Evolutionary conservation across 2,888 invertebrate genomes (phyloP), one percentile per base, ranked within the genome.

Genomic region (Rhagonycha fulva): DNA sequence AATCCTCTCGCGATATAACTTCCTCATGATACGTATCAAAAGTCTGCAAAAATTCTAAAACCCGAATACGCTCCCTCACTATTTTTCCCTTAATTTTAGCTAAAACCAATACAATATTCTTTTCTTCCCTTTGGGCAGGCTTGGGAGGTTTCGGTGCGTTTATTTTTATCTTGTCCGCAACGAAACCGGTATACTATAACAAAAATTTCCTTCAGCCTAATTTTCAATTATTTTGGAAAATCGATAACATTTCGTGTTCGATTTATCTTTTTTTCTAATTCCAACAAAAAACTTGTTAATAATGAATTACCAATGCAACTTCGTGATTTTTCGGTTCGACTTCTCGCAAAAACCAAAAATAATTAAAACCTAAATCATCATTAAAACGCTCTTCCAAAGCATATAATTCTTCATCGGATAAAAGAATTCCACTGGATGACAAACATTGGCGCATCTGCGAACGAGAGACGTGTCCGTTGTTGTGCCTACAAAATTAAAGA

Each of bases 331-430:
- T 84, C 0, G 89, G 86, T 80, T 90, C 90, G 80, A 92, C 91
- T 87, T 94, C 94, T 74, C 91, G 90, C 71, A 95, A 87, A 81
- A 95, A 92, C 81, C 90, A 90, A 78, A 90, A 89, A 84, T 95
- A 95, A 88, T 92, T 92, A 86, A 95, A 95, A 23, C 95, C 95
- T 84, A 92, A 87, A 84, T 94, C 93, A 85, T 95, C 93, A 78
- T 92, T 91, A 87, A 93, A 95, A 79, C 93, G 89, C 82, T 89
- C 89, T 84, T 94, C 92, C 67, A 95, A 88, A 19, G 94, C 92
- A 74, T 91, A 91, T 72, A 93, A 86, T 84, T 94, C 94, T 82
- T 91, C 90, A 68, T 90, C 89, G 0, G 93, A 90, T 9, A 93
- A 88, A 77, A 94, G 88, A 84, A 94, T 91, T 74, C 93, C 92